A percentile compares a stretch with the other conserved stretches of the same genome.
Evolutionary conservation across 2,797 vertebrate species (phyloP).

Genomic region (Amblyraja radiata): DNA sequence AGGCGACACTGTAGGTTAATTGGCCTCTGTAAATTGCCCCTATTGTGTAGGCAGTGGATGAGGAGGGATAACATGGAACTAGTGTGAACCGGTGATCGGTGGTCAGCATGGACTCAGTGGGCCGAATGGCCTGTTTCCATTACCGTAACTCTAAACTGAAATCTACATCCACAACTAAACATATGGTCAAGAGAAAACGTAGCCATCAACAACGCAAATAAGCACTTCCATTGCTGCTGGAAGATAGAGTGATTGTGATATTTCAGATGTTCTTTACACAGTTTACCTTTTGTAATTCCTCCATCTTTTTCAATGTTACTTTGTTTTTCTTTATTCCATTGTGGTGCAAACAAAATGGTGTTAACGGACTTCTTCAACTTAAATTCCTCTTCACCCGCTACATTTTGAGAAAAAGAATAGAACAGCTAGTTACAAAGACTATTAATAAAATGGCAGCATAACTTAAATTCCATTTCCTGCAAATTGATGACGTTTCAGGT

Average conservation of each 20-base stretch:
- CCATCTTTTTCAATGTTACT: slow-evolving; percentile 21
- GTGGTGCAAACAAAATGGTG: slow-evolving; percentile 27
- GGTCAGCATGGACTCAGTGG: no score
- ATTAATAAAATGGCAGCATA: background rate
- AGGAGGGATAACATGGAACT: no score
- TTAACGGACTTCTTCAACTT: slow-evolving; percentile 61
- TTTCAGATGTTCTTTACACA: background rate
- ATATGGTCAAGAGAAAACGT: background rate
- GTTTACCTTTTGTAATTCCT: background rate
- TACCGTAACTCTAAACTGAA: no score
- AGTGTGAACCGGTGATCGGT: no score
- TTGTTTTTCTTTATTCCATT: slow-evolving; percentile 15
- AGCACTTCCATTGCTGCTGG: background rate
- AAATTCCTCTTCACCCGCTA: slow-evolving; percentile 59
- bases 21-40: no score
- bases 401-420: background rate
- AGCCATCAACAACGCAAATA: background rate
- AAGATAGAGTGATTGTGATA: background rate
- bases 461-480: background rate
- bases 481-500: background rate
- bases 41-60: no score
- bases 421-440: background rate
- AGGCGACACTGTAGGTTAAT: no score
- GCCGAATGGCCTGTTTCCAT: no score
- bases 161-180: background rate